Evolutionary conservation across 2,113 vertebrate genomes (phyloP), one percentile per base, ranked within the genome.

Genomic region (Sinocyclocheilus grahami): DNA sequence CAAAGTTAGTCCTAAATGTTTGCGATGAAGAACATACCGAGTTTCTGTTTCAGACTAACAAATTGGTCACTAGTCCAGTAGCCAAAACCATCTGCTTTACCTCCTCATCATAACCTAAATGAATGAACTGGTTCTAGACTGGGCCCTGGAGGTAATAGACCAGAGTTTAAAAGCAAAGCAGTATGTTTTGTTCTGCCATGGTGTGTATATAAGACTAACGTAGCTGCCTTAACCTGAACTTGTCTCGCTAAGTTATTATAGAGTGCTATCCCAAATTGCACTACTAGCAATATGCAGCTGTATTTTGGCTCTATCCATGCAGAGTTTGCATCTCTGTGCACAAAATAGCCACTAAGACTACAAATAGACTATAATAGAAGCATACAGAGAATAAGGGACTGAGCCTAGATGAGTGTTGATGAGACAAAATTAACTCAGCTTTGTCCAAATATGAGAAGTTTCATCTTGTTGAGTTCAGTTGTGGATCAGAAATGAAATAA

Each of bases 281-380:
- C 79, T 67, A 48, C n/a, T 67, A 82, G 79, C 62, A 67, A 67
- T 12, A 67, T 6, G 12, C 60, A 48, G 62, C 62, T 82, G 79
- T 65, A 46, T 65, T 81, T 46, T 51, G 24, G 42, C 79, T 82
- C 79, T 82, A 82, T 30, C 79, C 79, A 82, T 82, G 79, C 79
- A 82, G 62, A 48, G 39, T 48, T 27, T 67, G 74, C 79, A 67
- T 82, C 79, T 82, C 79, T 65, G 62, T 82, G 79, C 62, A 65
- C 42, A 67, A 67, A 82, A 82, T 48, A 67, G 39, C 60, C 22
- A 46, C 48, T 81, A 81, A 16, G 39, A 67, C 42, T 67, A 18
- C 79, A 82, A 48, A 67, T 4, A 81, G 60, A 81, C 78, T 27
- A 8, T 24, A 67, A 51, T 67, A 67, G 37, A 80, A 24, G 58